Evolutionary conservation across 2,797 vertebrate genomes (phyloP), one percentile per base, ranked within the genome.

Genomic region (Kryptolebias ocellatus): DNA sequence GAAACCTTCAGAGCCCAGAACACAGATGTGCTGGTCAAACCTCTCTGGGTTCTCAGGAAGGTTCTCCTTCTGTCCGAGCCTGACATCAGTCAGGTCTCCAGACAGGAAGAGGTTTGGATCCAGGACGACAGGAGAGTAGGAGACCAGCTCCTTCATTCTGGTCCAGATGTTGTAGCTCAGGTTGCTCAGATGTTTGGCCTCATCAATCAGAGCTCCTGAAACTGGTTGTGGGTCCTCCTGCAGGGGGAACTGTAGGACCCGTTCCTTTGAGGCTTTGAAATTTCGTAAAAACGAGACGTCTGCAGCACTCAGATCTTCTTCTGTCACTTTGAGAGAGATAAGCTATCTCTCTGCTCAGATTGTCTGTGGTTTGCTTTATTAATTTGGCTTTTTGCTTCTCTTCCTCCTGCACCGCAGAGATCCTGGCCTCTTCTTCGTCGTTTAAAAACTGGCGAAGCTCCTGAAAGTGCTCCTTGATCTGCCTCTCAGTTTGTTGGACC

Each of bases 11-110:
- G 15, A 64, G 18, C 76, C 67, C 12, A 58, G 17, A 2, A 84
- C 80, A 0, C 31, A 64, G 18, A 63, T 60, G 9, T 54, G 29
- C 0, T 27, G 27, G n/a, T 50, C 47, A 2, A 49, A 44, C 68
- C 83, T 76, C 56, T 86, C 82, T 1, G 52, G 78, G 17, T 88
- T 86, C 0, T 78, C 69, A 0, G 86, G 83, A 51, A 79, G 67
- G 5, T 20, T 42, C 18, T 62, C 57, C 34, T 12, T 52, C 20
- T 45, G 16, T 12, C 64, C 64, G 0, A 11, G 5, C 4, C 44
- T 72, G 27, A 80, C 45, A 0, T 2, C 44, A 53, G 68, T 84
- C 58, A 88, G 73, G 59, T 82, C 67, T 1, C 56, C 70, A 28
- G 81, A 79, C 14, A 83, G 34, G 29, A 15, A 11, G 2, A 81